Evolutionary conservation across 2,888 invertebrate species (phyloP).

Genomic region (Hymenopus coronatus): DNA sequence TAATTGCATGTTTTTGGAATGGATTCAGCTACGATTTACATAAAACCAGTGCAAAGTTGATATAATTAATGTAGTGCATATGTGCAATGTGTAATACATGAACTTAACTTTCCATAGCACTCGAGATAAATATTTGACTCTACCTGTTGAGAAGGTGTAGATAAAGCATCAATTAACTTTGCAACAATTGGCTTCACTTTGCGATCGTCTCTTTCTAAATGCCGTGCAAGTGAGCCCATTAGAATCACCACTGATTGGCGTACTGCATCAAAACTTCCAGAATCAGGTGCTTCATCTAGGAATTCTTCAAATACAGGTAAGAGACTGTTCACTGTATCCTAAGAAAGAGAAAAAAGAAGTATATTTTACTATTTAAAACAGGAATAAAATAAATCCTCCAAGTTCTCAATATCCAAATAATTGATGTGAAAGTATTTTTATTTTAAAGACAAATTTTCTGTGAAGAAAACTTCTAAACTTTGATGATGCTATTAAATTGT

Average conservation of each 20-base stretch:
- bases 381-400: neutral
- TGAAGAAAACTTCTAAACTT: too few relatives aligned
- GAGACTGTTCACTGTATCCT: conserved; percentile 67
- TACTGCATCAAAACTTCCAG: conserved; percentile 85
- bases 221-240: conserved; percentile 95
- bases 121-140: neutral
- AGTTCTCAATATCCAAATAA: neutral
- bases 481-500: too few relatives aligned
- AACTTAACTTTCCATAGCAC: too few relatives aligned
- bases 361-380: too few relatives aligned
- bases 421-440: too few relatives aligned
- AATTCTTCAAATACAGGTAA: conserved; percentile 92
- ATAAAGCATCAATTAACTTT: conserved; percentile 83
- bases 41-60: too few relatives aligned
- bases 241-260: conserved; percentile 95
- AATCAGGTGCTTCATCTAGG: conserved; percentile 88
- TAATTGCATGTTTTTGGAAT: too few relatives aligned
- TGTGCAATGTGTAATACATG: too few relatives aligned
- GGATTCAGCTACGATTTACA: too few relatives aligned
- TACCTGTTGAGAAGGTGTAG: conserved; percentile 94
- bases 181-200: conserved; percentile 92
- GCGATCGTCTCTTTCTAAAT: conserved; percentile 86
- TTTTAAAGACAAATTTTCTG: too few relatives aligned
- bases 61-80: too few relatives aligned
- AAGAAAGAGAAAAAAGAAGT: neutral